Evolutionary conservation across 2,113 vertebrate species (phyloP), one percentile per base, ranked within the genome.

Genomic region (Ginglymostoma cirratum): DNA sequence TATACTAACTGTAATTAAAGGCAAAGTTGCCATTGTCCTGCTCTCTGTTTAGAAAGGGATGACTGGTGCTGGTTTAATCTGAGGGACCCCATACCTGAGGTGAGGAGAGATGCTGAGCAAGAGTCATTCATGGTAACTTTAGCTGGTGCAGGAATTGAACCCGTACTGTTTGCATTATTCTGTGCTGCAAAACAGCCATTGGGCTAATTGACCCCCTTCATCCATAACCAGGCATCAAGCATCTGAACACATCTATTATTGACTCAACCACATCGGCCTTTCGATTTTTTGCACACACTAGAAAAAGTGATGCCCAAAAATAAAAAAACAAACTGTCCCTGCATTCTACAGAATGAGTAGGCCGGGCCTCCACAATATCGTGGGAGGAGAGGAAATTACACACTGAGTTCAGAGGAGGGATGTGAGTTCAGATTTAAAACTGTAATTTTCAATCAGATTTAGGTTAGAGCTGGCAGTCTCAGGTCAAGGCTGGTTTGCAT

Each of bases 321-420:
- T 42, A 83, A 5, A 83, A 45, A 83, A 45, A 19, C 5, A 17
- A 83, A 1, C 3, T 0, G 14, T 42, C 38, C n/a, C 80, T 83
- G 38, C 80, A 19, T 83, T 83, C 38, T 38, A 42, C 5, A 23
- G 38, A 15, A 83, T 45, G 17, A 23, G 38, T 83, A 14, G 23
- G 48, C 70, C 72, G 6, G 10, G 4, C 78, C 55, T 96, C 87
- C 67, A 42, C 24, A 55, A 19, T 6, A 52, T 52, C 45, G 55
- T 14, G 80, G 27, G 55, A 96, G 90, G 95, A 67, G 94, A 96
- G 69, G 65, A 95, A 90, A 96, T 96, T 95, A 38, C n/a, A 21
- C n/a, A 42, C 0, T 5, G 38, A 21, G 17, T 45, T 42, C n/a
- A 83, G 38, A 61, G 38, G 14, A 17, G 38, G 96, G 30, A 34